Base-by-base conservation (phyloP, 1,140 invertebrate genomes). In the Oedothorax gibbosus region DNA sequence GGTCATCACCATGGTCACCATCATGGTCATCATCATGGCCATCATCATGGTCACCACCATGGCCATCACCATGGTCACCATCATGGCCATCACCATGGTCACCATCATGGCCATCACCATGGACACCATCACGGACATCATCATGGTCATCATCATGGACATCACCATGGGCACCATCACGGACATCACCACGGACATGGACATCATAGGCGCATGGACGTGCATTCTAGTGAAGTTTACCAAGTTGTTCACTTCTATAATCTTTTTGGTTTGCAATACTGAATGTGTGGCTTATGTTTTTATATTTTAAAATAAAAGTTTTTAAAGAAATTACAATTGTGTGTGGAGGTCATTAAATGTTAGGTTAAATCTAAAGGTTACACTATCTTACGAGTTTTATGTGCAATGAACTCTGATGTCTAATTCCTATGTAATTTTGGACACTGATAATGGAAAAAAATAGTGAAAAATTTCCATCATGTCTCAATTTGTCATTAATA, bases 241-340 rank as follows among this genome's bases (percentile, higher is more conserved):
- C 56, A 77, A n/a, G 75, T 77, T 7, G 75, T 77, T 15, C 75
- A 77, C 14, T 77, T 77, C 15, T 60, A 77, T 64, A 54, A 77
- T 14, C 60, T 77, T 7, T 77, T 77, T 77, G 75, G 75, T n/a
- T 64, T 77, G 18, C 75, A 77, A 53, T 77, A 77, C 14, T 77
- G 18, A 73, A 56, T 20, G 53, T 35, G 35, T 35, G 35, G 35
- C 35, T 35, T 5, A 35, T 35, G 35, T 35, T 35, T 5, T 35
- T 35, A 35, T 35, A 35, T 35, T 35, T 35, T 35, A 35, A 35
- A 35, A 35, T 35, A 35, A 35, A 35, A 35, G 35, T 35, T 35
- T 35, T 2, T 2, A 35, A 35, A 35, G 5, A 35, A 35, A 35
- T 35, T 35, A 35, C 35, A 35, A 35, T 35, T 35, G n/a, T n/a